phyloP scores from a whole-genome alignment of 2,888 invertebrate species.

The Blastobasis lacticolella region DNA sequence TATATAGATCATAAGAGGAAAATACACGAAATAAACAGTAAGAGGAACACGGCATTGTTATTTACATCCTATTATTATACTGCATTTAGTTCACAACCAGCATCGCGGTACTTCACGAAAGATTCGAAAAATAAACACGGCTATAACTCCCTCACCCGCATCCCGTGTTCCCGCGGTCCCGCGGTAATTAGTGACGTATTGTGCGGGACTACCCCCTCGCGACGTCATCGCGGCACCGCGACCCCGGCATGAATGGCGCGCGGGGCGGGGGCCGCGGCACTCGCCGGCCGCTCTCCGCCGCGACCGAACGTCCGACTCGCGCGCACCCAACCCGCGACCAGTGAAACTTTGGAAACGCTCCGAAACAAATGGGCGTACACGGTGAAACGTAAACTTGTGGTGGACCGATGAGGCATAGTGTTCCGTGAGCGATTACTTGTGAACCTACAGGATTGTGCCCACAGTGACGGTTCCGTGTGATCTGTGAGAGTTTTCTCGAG shows the following conservation, averaged over 20 bases:
- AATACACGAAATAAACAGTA: conserved; percentile 21
- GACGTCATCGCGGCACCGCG: conserved; percentile 49
- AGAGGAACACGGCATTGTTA: conserved; percentile 14
- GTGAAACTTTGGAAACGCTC: conserved; percentile 58
- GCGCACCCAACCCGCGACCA: conserved; percentile 45
- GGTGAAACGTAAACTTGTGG: conserved; percentile 62
- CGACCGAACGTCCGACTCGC: conserved; percentile 28
- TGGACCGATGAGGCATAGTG: conserved; percentile 41
- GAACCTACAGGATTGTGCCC: conserved; percentile 34
- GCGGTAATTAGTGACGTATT: conserved; percentile 39
- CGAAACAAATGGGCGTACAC: conserved; percentile 62
- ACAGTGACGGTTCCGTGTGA: conserved; percentile 57
- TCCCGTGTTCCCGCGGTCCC: conserved; percentile 4
- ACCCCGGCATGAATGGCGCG: conserved; percentile 60
- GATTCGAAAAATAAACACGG: too few relatives aligned
- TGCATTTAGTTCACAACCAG: too few relatives aligned
- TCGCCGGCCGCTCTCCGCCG: conserved; percentile 55
- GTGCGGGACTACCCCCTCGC: conserved; percentile 34
- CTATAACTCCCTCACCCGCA: too few relatives aligned
- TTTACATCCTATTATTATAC: conserved; percentile 3
- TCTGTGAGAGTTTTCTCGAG: conserved; percentile 43
- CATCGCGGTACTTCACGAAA: too few relatives aligned
- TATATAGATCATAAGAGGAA: not conserved
- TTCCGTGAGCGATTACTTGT: conserved; percentile 20
- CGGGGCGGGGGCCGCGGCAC: conserved; percentile 35